phyloP scores from a whole-genome alignment of 30 jellyfish, hydroid and myxozoan genomes.

The Aurelia sp. region DNA sequence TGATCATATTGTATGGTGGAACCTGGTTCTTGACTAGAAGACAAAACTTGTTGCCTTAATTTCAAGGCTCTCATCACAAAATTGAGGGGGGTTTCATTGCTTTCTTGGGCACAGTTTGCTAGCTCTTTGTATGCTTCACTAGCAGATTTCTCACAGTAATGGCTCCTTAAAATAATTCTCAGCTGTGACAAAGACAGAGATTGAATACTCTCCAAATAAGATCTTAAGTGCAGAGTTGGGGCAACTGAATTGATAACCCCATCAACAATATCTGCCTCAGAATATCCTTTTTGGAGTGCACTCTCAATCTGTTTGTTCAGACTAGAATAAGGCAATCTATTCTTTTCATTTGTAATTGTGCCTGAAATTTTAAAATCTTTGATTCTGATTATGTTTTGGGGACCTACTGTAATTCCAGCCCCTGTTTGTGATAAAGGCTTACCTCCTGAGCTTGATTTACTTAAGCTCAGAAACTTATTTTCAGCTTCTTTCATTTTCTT shows the following conservation, averaged over 20 bases:
- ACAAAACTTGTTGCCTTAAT: background rate
- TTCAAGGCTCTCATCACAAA: constrained; percentile 26
- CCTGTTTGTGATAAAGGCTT: constrained; percentile 39
- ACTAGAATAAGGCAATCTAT: constrained; percentile 13
- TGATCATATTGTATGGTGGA: constrained; percentile 16
- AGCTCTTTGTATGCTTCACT: constrained; percentile 42
- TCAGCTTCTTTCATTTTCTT: constrained; percentile 54
- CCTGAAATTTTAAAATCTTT: constrained; percentile 46
- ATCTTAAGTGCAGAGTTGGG: constrained; percentile 52
- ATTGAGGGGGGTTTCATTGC: constrained; percentile 19
- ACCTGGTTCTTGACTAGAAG: constrained; percentile 23
- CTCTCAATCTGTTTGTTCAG: constrained; percentile 56
- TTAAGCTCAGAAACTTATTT: constrained; percentile 25
- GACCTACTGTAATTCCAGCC: constrained; percentile 27
- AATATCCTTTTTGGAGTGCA: constrained; percentile 39
- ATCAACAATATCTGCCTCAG: constrained; percentile 57
- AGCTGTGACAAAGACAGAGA: constrained; percentile 11
- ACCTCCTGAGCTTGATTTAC: constrained; percentile 1
- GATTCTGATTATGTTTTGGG: constrained; percentile 26
- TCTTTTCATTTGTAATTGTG: constrained; percentile 32
- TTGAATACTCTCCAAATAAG: constrained; percentile 49
- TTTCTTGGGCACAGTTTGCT: constrained; percentile 28
- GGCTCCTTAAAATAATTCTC: constrained; percentile 33
- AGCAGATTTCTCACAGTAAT: constrained; percentile 52
- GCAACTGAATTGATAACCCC: constrained; percentile 60